Evolutionary conservation across 2,113 vertebrate genomes (phyloP), one percentile per base, ranked within the genome.

Genomic region (Anser brachyrhynchus): DNA sequence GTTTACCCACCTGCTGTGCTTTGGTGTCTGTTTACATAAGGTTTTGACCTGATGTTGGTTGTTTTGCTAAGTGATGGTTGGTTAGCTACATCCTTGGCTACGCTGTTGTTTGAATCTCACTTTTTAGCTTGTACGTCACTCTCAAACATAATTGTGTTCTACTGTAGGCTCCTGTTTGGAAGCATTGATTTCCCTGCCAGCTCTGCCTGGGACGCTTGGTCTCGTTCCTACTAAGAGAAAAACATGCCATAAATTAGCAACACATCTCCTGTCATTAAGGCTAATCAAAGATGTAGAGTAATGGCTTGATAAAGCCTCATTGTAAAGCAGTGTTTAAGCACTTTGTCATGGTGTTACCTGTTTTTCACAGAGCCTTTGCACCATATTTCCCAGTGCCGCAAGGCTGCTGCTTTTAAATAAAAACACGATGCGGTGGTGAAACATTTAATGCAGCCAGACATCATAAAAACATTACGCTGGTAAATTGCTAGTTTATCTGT

Each of bases 1-100:
- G 78, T 90, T 92, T 39, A 21, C 76, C 65, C 22, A n/a, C 76
- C 85, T 90, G 92, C 78, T 86, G 78, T 22, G 85, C 92, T 83
- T 67, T 22, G 65, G 33, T 83, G 41, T 66, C 76, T 3, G 5
- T 78, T 94, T 95, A 52, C 33, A 1, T 13, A 58, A 84, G 76
- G 80, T 22, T 88, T 51, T 75, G 76, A 74, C 93, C 85, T 15
- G 3, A 0, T 43, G 28, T n/a, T 46, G 6, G 25, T 81, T 87
- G 93, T 84, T 96, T 77, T 84, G 35, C 33, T 8, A 23, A 26
- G 29, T 46, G 75, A 80, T 1, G 57, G 31, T 77, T 93, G 90
- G 35, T 93, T 93, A 90, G 49, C 69, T 66, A 13, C 75, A 46
- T 49, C 94, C 89, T 92, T 84, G 80, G 58, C 77, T 84, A 69